A percentile compares a stretch with the other conserved stretches of the same genome.
Evolutionary conservation across 2,113 vertebrate species (phyloP).

Genomic region (Calidris pugnax): DNA sequence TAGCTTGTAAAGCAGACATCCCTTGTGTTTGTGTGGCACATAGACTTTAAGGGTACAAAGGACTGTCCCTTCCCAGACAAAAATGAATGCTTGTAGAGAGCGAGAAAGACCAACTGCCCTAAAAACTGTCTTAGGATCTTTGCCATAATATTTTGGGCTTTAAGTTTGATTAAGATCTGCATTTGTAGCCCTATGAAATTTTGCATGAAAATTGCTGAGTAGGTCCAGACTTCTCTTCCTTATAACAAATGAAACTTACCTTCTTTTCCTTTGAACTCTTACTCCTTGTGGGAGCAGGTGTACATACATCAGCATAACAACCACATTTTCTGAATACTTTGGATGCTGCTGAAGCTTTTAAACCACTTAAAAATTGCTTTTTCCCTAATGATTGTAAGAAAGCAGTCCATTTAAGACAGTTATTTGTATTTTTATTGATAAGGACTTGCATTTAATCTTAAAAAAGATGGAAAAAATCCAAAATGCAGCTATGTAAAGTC

Average conservation of each 20-base stretch:
- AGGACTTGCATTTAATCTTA: background rate
- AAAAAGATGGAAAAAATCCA: background rate
- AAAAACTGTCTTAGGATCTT: background rate
- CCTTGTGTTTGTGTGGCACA: background rate
- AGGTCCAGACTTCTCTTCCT: background rate
- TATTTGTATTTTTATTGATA: background rate
- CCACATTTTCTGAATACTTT: background rate
- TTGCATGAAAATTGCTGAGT: background rate
- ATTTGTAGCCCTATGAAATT: background rate
- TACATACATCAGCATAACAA: background rate
- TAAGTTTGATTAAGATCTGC: background rate
- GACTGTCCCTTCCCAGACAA: background rate
- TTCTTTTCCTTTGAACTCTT: background rate
- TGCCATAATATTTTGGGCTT: background rate
- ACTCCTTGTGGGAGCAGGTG: background rate
- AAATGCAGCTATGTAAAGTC: background rate
- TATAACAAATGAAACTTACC: background rate
- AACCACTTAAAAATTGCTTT: background rate
- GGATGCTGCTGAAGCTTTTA: background rate
- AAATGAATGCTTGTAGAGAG: background rate
- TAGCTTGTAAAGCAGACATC: background rate
- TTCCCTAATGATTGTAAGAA: background rate
- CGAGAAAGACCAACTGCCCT: background rate
- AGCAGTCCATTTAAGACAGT: background rate
- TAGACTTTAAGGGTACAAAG: background rate